Conservation (phyloP, 2,888 invertebrate genomes). For the Acronicta alni region DNA sequence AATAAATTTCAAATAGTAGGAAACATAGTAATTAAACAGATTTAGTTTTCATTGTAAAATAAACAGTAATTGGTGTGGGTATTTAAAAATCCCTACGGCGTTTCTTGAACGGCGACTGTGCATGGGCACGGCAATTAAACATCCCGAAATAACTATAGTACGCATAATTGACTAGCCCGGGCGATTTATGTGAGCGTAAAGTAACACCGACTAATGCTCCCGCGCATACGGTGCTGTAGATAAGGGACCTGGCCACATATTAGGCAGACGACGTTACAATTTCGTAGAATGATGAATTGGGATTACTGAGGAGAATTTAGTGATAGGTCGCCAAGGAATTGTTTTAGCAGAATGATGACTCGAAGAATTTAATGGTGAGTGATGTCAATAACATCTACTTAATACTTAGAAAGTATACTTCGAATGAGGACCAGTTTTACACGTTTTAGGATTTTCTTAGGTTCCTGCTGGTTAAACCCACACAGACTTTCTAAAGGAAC, state of each 20-base stretch:
- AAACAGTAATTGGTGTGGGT: slow-evolving; percentile 62
- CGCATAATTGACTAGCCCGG: slow-evolving; percentile 79
- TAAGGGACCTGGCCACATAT: slow-evolving; percentile 46
- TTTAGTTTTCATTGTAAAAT: slow-evolving; percentile 63
- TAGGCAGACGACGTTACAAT: slow-evolving; percentile 46
- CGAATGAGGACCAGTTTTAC: too few relatives aligned
- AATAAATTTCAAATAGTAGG: slow-evolving; percentile 56
- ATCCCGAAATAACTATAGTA: slow-evolving; percentile 80
- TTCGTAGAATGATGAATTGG: slow-evolving; percentile 48
- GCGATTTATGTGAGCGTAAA: slow-evolving; percentile 76
- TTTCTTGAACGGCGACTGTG: slow-evolving; percentile 64
- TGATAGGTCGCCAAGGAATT: slow-evolving; percentile 25
- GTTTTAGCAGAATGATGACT: slow-evolving; percentile 25
- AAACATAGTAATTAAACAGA: slow-evolving; percentile 59
- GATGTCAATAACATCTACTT: too few relatives aligned
- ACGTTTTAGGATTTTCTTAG: too few relatives aligned
- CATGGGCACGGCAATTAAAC: slow-evolving; percentile 82
- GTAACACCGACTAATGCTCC: slow-evolving; percentile 51
- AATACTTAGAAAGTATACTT: neutral
- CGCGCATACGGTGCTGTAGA: slow-evolving; percentile 47
- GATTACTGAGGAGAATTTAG: slow-evolving; percentile 30
- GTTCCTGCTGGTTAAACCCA: too few relatives aligned
- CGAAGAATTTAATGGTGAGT: slow-evolving; percentile 5
- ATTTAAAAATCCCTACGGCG: slow-evolving; percentile 65
- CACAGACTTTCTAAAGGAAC: too few relatives aligned